phyloP scores from a whole-genome alignment of 2,888 invertebrate genomes.

The Drosophila parthenogenetica region DNA sequence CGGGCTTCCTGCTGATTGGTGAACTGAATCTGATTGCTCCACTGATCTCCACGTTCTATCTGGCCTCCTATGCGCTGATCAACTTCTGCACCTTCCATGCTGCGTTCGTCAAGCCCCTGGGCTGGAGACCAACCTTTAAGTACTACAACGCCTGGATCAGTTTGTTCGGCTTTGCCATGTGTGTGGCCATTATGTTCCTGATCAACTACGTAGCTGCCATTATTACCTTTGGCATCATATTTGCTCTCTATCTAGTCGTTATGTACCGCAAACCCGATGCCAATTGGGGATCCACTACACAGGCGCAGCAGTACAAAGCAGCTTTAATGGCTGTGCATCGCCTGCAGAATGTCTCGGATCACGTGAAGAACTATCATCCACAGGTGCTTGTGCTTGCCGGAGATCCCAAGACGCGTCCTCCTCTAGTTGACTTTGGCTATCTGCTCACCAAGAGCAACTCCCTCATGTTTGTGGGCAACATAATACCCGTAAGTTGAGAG shows the following conservation, averaged over 20 bases:
- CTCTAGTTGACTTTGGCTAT: constrained; percentile 95
- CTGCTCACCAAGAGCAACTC: constrained; percentile 96
- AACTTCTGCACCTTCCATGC: constrained; percentile 98
- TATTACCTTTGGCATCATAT: constrained; percentile 94
- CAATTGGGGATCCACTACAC: constrained; percentile 99
- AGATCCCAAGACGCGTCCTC: constrained; percentile 92
- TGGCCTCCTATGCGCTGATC: constrained; percentile 96
- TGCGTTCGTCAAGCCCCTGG: constrained; percentile 93
- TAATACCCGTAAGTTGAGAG: constrained; percentile 88
- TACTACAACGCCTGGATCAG: constrained; percentile 97
- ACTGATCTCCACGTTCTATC: constrained; percentile 97
- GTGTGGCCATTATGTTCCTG: constrained; percentile 96
- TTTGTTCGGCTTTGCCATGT: constrained; percentile 92
- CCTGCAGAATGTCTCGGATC: constrained; percentile 94
- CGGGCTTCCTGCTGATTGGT: constrained; percentile 94
- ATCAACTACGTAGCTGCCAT: constrained; percentile 97
- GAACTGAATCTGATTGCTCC: constrained; percentile 96
- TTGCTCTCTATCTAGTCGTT: constrained; percentile 95
- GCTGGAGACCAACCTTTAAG: constrained; percentile 96
- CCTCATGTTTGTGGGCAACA: constrained; percentile 95
- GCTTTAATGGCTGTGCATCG: constrained; percentile 94
- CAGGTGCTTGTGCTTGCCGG: constrained; percentile 94
- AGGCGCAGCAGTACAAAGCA: constrained; percentile 97
- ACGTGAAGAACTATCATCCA: constrained; percentile 99
- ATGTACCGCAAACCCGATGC: constrained; percentile 98